These are phyloP conservation scores for Phragmatobia fuliginosa DNA, from an alignment of 2,888 invertebrate genomes.

Conservation along the genomic window DNA sequence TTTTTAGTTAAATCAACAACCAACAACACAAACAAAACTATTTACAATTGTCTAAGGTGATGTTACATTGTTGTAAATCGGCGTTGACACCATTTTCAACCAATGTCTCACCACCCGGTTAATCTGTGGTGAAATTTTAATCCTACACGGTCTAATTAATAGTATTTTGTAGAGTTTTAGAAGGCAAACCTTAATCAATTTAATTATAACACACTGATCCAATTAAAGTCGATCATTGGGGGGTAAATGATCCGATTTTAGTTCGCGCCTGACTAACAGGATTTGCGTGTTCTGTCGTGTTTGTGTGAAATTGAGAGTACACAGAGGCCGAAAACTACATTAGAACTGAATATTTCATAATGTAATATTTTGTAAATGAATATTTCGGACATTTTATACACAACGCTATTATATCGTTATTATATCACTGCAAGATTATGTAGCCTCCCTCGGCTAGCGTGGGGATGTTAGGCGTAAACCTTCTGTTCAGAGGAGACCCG, in stretches of 20 bases:
- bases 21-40: no score
- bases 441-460: no score
- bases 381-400: no score
- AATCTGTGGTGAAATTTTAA: background rate
- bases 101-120: background rate
- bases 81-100: background rate
- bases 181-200: conserved; percentile 10
- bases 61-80: background rate
- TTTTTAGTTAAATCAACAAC: no score
- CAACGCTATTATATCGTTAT: no score
- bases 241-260: conserved; percentile 36
- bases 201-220: conserved; percentile 25
- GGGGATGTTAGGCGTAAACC: no score
- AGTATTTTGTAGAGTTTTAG: background rate
- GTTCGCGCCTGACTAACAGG: conserved; percentile 35
- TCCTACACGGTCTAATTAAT: background rate
- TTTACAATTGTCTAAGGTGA: background rate
- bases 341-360: no score
- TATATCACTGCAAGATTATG: no score
- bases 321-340: background rate
- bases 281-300: conserved; percentile 32
- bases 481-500: no score
- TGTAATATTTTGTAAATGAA: no score
- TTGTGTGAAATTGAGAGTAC: conserved; percentile 32
- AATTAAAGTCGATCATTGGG: conserved; percentile 36